Evolutionary conservation across 1,140 invertebrate species (phyloP).

Genomic region (Drosophila triauraria): DNA sequence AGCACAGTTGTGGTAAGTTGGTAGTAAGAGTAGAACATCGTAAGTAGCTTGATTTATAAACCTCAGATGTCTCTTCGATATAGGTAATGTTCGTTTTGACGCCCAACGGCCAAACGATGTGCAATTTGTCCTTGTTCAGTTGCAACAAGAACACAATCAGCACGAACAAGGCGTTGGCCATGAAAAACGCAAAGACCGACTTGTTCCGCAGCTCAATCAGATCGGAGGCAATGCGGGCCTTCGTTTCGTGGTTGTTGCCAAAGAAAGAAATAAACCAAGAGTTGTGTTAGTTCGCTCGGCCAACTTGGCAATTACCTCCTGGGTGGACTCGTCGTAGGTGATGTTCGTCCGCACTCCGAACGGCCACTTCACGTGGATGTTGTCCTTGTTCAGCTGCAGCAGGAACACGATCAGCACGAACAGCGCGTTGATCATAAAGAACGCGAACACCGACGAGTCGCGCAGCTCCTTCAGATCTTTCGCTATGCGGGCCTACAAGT

Average conservation of each 20-base stretch:
- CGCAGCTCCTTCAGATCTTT: slow-evolving; percentile 96
- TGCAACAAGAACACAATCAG: slow-evolving; percentile 99
- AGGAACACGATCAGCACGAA: slow-evolving; percentile 99
- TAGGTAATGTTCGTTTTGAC: slow-evolving; percentile 97
- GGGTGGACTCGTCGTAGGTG: slow-evolving; percentile 93
- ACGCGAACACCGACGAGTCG: slow-evolving; percentile 97
- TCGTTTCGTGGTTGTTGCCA: slow-evolving; percentile 66
- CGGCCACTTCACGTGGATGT: slow-evolving; percentile 96
- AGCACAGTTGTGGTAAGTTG: slow-evolving; percentile 35
- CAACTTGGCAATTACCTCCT: slow-evolving; percentile 91
- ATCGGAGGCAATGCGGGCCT: slow-evolving; percentile 94
- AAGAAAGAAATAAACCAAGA: slow-evolving; percentile 57
- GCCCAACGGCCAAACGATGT: slow-evolving; percentile 97
- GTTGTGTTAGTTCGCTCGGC: slow-evolving; percentile 70
- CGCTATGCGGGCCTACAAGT: slow-evolving; percentile 92
- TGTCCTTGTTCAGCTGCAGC: slow-evolving; percentile 98
- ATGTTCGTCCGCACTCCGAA: slow-evolving; percentile 97
- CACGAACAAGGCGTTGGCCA: slow-evolving; percentile 99
- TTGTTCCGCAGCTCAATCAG: slow-evolving; percentile 97
- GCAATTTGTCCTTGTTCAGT: slow-evolving; percentile 98
- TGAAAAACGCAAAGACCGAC: slow-evolving; percentile 98
- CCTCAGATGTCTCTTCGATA: slow-evolving; percentile 95
- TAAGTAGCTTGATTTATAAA: slow-evolving; percentile 81
- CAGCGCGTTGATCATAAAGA: slow-evolving; percentile 99
- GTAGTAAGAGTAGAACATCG: slow-evolving; percentile 45